phyloP scores from a whole-genome alignment of 2,113 vertebrate species.

The Aptenodytes forsteri region DNA sequence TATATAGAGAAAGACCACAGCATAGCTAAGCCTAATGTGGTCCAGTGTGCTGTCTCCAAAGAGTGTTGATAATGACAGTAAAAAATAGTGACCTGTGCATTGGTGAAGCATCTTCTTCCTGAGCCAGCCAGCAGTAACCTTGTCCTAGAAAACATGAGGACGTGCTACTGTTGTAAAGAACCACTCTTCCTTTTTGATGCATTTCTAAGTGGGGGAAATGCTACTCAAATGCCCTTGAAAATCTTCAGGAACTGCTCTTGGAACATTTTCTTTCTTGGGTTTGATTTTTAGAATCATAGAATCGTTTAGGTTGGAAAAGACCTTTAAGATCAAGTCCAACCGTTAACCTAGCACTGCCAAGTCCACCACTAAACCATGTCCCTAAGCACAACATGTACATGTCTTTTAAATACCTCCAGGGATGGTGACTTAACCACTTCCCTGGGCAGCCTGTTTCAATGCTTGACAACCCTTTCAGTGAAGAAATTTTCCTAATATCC shows the following conservation, averaged over 20 bases:
- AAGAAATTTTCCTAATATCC: too few species aligned
- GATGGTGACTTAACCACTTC: too few species aligned
- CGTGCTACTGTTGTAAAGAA: not conserved
- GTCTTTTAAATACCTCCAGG: too few species aligned
- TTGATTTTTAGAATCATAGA: not conserved
- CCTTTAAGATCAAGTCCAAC: too few species aligned
- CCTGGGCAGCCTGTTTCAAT: too few species aligned
- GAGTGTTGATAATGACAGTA: not conserved
- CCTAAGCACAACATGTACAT: too few species aligned
- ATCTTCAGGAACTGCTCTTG: not conserved
- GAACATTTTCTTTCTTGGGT: not conserved
- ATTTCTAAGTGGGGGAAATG: conserved; percentile 4
- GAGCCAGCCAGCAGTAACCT: not conserved
- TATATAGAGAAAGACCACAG: not conserved
- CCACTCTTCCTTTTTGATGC: not conserved
- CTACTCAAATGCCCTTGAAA: conserved; percentile 1
- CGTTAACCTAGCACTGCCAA: too few species aligned
- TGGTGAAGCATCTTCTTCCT: not conserved
- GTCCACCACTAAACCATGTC: too few species aligned
- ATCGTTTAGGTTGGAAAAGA: too few species aligned
- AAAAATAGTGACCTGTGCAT: not conserved
- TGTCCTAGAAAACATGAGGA: not conserved
- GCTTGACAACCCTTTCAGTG: too few species aligned
- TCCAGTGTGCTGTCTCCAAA: not conserved
- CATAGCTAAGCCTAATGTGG: not conserved